Conservation (phyloP, 1,140 invertebrate species). For the Hormaphis cornu region DNA sequence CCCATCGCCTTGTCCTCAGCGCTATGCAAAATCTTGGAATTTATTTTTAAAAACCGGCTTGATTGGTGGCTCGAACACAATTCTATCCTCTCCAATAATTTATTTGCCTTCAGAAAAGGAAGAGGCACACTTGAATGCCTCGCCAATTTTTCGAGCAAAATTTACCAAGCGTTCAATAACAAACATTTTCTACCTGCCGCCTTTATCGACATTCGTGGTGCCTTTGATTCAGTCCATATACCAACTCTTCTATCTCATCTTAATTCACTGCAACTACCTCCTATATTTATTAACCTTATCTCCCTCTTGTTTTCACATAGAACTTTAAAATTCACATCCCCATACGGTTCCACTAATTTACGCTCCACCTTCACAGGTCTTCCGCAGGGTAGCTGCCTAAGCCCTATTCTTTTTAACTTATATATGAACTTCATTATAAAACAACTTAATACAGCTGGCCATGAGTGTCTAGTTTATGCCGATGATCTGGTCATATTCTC, state of each 20-base stretch:
- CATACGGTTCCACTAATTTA: background rate
- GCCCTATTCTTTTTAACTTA: background rate
- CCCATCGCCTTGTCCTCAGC: background rate
- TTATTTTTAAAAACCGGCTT: background rate
- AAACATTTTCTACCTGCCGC: background rate
- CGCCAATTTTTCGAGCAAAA: background rate
- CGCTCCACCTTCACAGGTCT: background rate
- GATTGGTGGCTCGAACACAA: conserved; percentile 3
- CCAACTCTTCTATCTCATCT: background rate
- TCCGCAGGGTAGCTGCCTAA: background rate
- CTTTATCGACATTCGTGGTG: conserved; percentile 1
- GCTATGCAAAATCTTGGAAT: background rate
- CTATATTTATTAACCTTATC: background rate
- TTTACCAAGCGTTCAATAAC: background rate
- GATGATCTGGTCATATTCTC: background rate
- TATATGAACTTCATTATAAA: conserved; percentile 1
- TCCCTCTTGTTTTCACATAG: background rate
- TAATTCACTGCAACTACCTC: background rate
- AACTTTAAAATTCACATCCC: background rate
- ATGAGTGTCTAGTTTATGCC: background rate
- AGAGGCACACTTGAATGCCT: background rate
- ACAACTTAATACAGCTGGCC: background rate
- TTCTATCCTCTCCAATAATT: background rate
- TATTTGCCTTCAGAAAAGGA: conserved; percentile 1
- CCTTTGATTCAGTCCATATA: conserved; percentile 1